phyloP scores from a whole-genome alignment of 1,140 invertebrate genomes.

The Capitella teleta region DNA sequence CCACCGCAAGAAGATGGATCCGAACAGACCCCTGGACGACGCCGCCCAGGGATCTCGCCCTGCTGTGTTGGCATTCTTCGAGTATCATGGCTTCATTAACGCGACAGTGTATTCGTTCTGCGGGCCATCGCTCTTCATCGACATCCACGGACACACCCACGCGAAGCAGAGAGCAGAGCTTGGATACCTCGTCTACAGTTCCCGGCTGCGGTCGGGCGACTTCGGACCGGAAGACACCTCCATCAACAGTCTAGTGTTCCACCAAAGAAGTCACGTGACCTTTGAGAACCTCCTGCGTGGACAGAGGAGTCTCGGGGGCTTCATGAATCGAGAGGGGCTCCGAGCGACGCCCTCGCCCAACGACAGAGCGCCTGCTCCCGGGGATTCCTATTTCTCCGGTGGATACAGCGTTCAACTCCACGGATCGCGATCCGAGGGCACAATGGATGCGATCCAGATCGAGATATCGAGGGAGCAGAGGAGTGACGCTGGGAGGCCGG shows the following conservation, averaged over 20 bases:
- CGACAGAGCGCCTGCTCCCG: conserved; percentile 8
- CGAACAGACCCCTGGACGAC: too few species aligned
- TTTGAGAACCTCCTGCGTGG: too few species aligned
- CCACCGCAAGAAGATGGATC: too few species aligned
- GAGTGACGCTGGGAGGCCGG: too few species aligned
- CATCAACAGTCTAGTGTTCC: background rate
- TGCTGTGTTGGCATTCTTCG: too few species aligned
- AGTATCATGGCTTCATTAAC: conserved; percentile 1
- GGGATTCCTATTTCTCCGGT: conserved; percentile 10
- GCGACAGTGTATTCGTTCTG: conserved; percentile 2
- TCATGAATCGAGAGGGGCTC: conserved; percentile 2
- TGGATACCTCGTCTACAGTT: conserved; percentile 10
- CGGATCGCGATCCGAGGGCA: conserved; percentile 8
- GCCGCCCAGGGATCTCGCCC: too few species aligned
- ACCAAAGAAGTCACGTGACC: too few species aligned
- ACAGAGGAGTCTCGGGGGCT: conserved; percentile 3
- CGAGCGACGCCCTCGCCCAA: conserved; percentile 12
- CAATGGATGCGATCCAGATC: conserved; percentile 15
- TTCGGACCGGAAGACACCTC: background rate
- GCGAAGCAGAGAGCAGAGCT: conserved; percentile 12
- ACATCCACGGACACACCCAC: conserved; percentile 16
- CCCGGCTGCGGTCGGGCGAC: background rate
- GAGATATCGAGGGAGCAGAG: conserved; percentile 13
- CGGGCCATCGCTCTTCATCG: conserved; percentile 9
- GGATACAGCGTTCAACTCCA: conserved; percentile 13